Conservation (phyloP, 1,140 invertebrate genomes). For the Zaprionus taronus region DNA sequence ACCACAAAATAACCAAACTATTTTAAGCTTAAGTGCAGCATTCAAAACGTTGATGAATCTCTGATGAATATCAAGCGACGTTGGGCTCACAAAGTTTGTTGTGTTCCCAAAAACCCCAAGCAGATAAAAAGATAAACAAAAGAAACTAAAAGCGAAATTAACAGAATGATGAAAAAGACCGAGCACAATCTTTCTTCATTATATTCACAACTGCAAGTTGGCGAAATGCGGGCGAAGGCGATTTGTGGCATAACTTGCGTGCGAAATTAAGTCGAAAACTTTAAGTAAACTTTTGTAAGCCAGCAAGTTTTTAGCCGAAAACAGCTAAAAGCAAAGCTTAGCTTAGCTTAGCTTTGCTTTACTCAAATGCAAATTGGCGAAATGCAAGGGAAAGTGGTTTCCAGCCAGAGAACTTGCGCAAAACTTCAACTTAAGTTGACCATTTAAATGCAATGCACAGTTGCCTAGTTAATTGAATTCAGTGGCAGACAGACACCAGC, state of each 20-base stretch:
- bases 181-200: too few species aligned
- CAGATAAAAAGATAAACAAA: not conserved
- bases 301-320: not conserved
- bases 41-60: conserved; percentile 39
- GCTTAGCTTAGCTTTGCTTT: too few species aligned
- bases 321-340: not conserved
- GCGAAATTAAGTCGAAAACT: too few species aligned
- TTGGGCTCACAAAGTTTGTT: not conserved
- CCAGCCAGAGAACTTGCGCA: not conserved
- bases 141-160: not conserved
- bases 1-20: conserved; percentile 33
- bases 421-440: conserved; percentile 14
- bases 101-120: not conserved
- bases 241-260: not conserved
- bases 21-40: conserved; percentile 48
- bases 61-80: conserved; percentile 31
- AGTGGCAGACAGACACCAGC: not conserved
- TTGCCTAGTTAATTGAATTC: conserved; percentile 41
- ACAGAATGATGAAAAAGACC: too few species aligned
- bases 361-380: conserved; percentile 14
- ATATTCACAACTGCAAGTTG: conserved; percentile 9
- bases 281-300: too few species aligned
- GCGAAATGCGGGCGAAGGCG: conserved; percentile 17
- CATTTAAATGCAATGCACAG: conserved; percentile 35
- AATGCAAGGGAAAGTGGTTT: conserved; percentile 20